Percentiles rank a stretch among this genome's conserved stretches.
Evolutionary conservation across 2,113 vertebrate species (phyloP).

Genomic region (Gavialis gangeticus): DNA sequence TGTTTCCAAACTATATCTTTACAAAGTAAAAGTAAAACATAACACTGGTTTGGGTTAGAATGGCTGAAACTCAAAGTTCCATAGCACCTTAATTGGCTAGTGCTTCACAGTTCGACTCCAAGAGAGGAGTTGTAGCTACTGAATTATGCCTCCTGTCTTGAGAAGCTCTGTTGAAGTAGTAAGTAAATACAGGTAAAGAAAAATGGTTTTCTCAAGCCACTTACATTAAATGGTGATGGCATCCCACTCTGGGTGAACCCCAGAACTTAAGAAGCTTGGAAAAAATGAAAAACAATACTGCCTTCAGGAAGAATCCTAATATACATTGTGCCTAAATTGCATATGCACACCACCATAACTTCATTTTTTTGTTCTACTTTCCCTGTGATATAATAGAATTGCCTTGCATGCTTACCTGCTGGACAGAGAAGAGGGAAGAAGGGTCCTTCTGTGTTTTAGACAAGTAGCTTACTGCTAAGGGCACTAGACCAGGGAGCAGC

Average conservation of each 20-base stretch:
- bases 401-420: too few relatives aligned
- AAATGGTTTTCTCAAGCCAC: background rate
- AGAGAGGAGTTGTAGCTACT: background rate
- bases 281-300: too few relatives aligned
- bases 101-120: background rate
- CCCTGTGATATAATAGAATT: too few relatives aligned
- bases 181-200: background rate
- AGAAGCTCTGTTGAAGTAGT: background rate
- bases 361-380: too few relatives aligned
- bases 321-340: too few relatives aligned
- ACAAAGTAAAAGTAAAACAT: background rate
- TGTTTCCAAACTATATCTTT: background rate
- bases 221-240: background rate
- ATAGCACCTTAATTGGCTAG: background rate
- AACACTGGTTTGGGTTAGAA: background rate
- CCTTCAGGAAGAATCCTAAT: too few relatives aligned
- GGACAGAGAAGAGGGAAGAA: too few relatives aligned
- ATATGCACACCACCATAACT: too few relatives aligned
- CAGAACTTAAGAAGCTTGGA: background rate
- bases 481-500: too few relatives aligned
- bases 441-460: too few relatives aligned
- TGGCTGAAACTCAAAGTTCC: background rate
- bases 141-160: rapidly evolving
- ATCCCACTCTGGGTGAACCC: background rate
- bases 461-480: too few relatives aligned